phyloP scores from a whole-genome alignment of 2,113 vertebrate species.

The Sclerurus mexicanus region DNA sequence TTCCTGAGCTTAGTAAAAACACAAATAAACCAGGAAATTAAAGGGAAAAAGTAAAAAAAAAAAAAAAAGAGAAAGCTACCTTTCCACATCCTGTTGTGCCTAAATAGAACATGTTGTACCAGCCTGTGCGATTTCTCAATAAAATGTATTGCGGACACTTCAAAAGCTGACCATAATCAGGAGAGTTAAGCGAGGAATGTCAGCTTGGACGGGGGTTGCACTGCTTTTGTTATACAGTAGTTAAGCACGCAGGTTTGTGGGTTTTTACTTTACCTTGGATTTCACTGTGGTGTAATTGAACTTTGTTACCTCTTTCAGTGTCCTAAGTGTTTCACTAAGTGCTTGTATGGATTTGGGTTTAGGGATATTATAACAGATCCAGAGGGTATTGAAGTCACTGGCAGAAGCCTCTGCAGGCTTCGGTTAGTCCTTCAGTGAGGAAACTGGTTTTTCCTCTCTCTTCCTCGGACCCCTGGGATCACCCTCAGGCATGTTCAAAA shows the following conservation, averaged over 20 bases:
- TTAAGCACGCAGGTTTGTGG: neutral
- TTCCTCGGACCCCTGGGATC: neutral
- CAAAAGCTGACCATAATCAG: constrained; percentile 33
- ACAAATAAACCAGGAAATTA: constrained; percentile 52
- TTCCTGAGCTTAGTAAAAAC: constrained; percentile 8
- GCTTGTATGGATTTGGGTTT: constrained; percentile 6
- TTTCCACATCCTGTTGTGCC: neutral
- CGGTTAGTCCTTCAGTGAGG: neutral
- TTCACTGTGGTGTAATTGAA: constrained; percentile 14
- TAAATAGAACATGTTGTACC: constrained; percentile 6
- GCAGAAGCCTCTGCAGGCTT: neutral
- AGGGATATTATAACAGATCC: neutral
- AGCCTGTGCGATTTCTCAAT: neutral
- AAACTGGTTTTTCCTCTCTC: neutral
- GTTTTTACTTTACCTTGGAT: constrained; percentile 38
- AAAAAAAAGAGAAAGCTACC: neutral
- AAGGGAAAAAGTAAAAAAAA: neutral
- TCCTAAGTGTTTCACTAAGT: neutral
- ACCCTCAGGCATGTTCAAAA: neutral
- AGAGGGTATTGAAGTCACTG: neutral
- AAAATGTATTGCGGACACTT: neutral
- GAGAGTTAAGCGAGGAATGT: constrained; percentile 46
- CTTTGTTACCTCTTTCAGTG: neutral
- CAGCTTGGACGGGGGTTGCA: neutral
- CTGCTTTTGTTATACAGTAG: constrained; percentile 37